These are phyloP conservation scores for Diabrotica balteata DNA, from an alignment of 2,888 invertebrate species.

Conservation along the genomic window DNA sequence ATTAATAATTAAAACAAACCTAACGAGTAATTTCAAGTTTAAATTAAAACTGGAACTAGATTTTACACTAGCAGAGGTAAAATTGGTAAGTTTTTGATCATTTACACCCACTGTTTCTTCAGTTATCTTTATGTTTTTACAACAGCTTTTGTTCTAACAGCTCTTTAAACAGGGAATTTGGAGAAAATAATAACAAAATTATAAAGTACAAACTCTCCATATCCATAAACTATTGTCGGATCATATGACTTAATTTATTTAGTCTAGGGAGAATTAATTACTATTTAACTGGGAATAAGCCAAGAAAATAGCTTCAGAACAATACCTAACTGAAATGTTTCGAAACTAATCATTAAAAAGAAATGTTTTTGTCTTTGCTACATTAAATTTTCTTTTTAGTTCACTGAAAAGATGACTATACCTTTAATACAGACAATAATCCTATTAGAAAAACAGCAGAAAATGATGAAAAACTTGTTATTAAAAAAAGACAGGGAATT, in stretches of 20 bases:
- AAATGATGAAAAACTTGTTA: slow-evolving; percentile 58
- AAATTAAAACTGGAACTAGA: slow-evolving; percentile 44
- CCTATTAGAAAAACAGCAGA: slow-evolving; percentile 61
- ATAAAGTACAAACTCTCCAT: too few species aligned
- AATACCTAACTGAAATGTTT: too few species aligned
- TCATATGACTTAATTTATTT: too few species aligned
- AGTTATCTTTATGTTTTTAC: too few species aligned
- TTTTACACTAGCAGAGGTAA: slow-evolving; percentile 32
- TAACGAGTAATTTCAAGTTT: slow-evolving; percentile 21
- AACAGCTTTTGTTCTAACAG: too few species aligned
- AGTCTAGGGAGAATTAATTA: too few species aligned
- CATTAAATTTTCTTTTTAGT: slow-evolving; percentile 31
- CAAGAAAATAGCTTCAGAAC: too few species aligned
- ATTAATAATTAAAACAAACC: slow-evolving; percentile 33
- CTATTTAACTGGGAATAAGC: too few species aligned
- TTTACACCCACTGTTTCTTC: too few species aligned
- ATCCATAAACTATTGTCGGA: too few species aligned
- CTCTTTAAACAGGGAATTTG: too few species aligned
- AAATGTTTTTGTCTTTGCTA: background rate
- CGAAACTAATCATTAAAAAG: background rate
- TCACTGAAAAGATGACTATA: slow-evolving; percentile 51
- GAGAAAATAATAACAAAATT: too few species aligned
- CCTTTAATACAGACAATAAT: slow-evolving; percentile 59
- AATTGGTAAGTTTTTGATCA: slow-evolving; percentile 33
- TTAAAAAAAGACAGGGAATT: slow-evolving; percentile 66